A percentile compares a stretch with the other conserved stretches of the same genome.
Conservation (phyloP, 2,797 vertebrate species). For the Dermochelys coriacea region DNA sequence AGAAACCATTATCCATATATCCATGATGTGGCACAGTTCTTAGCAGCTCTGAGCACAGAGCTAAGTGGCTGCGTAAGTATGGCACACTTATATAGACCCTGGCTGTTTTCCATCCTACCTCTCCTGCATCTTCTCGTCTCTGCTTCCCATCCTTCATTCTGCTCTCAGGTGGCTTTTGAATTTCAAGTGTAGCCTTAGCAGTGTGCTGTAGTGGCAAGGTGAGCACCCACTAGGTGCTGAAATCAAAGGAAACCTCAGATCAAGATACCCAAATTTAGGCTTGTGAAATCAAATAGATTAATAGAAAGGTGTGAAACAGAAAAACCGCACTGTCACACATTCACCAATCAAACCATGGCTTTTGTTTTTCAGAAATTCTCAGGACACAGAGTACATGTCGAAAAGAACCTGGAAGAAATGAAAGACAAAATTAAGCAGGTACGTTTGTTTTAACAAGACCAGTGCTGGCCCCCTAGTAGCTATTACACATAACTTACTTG, state of each 20-base stretch:
- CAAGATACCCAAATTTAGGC: conserved; percentile 17
- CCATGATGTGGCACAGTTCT: conserved; percentile 76
- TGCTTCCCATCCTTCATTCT: neutral
- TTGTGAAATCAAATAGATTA: neutral
- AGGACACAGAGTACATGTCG: conserved; percentile 50
- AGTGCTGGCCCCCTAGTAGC: neutral
- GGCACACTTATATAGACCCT: rapidly evolving
- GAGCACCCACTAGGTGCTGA: neutral
- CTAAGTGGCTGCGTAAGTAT: conserved; percentile 81
- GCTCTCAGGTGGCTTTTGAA: neutral
- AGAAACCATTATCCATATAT: conserved; percentile 63
- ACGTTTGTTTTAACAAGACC: neutral
- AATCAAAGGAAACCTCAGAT: conserved; percentile 59
- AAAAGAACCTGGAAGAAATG: conserved; percentile 77
- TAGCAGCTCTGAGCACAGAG: conserved; percentile 68
- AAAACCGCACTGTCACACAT: neutral
- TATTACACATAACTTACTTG: neutral
- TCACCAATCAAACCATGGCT: conserved; percentile 15
- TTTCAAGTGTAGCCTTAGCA: neutral
- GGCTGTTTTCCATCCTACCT: conserved; percentile 6
- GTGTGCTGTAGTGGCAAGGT: neutral
- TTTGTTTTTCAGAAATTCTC: conserved; percentile 65
- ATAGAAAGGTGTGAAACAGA: conserved; percentile 24
- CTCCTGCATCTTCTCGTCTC: neutral
- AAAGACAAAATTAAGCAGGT: conserved; percentile 82